phyloP scores from a whole-genome alignment of 2,113 vertebrate species.

The Labeo rohita region DNA sequence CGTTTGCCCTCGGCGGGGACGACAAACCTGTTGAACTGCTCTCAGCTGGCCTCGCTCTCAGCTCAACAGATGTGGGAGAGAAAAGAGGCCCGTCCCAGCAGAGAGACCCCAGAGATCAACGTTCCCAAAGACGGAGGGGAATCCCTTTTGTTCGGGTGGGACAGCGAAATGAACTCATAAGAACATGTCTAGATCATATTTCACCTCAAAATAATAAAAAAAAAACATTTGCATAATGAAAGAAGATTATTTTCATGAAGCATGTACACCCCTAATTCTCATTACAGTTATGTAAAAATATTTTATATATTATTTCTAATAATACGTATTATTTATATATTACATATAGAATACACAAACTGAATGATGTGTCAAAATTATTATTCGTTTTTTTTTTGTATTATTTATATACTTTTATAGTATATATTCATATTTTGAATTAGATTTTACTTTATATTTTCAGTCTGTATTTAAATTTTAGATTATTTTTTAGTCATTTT shows the following conservation, averaged over 20 bases:
- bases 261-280: not conserved
- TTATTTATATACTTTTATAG: not conserved
- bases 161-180: conserved; percentile 47
- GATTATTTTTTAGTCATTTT: not conserved
- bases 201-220: not conserved
- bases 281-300: not conserved
- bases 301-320: not conserved
- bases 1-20: conserved; percentile 59
- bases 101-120: conserved; percentile 67
- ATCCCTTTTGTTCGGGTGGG: not conserved
- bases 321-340: not conserved
- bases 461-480: not conserved
- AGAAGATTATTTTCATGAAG: not conserved
- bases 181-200: not conserved
- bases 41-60: conserved; percentile 65
- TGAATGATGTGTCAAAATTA: too few species aligned
- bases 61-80: conserved; percentile 74
- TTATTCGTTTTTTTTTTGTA: not conserved
- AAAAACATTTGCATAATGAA: not conserved
- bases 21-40: conserved; percentile 74
- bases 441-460: not conserved
- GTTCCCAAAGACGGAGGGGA: conserved; percentile 59
- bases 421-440: not conserved
- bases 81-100: conserved; percentile 74
- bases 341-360: not conserved